Evolutionary conservation across 2,888 invertebrate species (phyloP).

Genomic region (Drosophila tripunctata): DNA sequence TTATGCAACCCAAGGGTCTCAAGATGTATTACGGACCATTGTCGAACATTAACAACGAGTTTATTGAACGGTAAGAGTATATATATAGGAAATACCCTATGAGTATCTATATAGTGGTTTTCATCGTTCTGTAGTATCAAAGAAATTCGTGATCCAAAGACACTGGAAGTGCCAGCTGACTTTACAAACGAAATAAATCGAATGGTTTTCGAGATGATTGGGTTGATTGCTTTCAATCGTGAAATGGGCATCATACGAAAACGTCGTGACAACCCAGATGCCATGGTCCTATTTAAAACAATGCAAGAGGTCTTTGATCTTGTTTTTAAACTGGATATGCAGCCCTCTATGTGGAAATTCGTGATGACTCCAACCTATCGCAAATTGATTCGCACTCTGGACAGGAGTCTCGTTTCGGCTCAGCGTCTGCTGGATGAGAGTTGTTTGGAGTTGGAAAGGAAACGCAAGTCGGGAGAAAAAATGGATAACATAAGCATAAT

Average conservation of each 20-base stretch:
- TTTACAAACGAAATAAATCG: constrained; percentile 85
- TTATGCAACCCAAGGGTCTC: constrained; percentile 86
- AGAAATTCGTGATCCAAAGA: constrained; percentile 54
- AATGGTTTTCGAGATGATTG: constrained; percentile 86
- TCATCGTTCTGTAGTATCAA: constrained; percentile 78
- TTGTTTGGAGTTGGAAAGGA: constrained; percentile 37
- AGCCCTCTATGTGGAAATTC: constrained; percentile 80
- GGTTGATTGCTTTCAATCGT: constrained; percentile 82
- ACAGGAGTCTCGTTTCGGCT: constrained; percentile 62
- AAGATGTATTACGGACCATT: constrained; percentile 85
- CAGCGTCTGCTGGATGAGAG: constrained; percentile 80
- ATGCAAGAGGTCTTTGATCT: constrained; percentile 47
- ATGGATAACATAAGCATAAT: constrained; percentile 84
- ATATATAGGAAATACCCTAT: neutral
- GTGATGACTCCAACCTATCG: constrained; percentile 77
- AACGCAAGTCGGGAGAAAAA: constrained; percentile 58
- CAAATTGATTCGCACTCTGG: constrained; percentile 60
- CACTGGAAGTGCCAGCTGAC: constrained; percentile 83
- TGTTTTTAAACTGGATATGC: constrained; percentile 69
- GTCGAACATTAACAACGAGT: constrained; percentile 81
- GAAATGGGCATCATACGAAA: constrained; percentile 73
- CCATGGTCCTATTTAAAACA: constrained; percentile 52
- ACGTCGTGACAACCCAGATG: constrained; percentile 64
- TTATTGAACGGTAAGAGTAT: constrained; percentile 72
- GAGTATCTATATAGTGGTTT: neutral